phyloP scores from a whole-genome alignment of 2,113 vertebrate species.

The Rattus norvegicus region DNA sequence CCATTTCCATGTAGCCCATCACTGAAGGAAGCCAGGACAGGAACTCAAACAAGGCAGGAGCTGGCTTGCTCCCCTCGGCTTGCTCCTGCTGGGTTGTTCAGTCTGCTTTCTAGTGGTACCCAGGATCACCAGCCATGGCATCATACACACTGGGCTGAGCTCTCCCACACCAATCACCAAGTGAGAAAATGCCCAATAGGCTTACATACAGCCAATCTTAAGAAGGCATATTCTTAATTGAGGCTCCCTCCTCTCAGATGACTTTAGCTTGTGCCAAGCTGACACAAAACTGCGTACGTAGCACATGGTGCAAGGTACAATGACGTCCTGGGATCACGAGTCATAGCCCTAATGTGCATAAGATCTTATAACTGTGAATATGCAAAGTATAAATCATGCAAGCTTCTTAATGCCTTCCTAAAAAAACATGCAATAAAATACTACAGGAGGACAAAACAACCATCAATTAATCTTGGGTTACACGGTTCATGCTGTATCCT shows the following conservation, averaged over 20 bases:
- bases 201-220: neutral
- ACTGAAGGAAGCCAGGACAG: neutral
- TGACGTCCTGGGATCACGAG: neutral
- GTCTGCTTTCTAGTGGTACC: neutral
- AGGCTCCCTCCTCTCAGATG: neutral
- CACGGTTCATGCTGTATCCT: slow-evolving; percentile 11
- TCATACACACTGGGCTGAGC: neutral
- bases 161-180: neutral
- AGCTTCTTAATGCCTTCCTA: slow-evolving; percentile 41
- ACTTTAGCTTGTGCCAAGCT: neutral
- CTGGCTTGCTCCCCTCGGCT: neutral
- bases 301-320: neutral
- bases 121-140: neutral
- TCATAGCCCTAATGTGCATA: neutral
- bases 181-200: neutral
- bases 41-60: neutral
- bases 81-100: neutral
- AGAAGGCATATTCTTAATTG: neutral
- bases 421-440: slow-evolving; percentile 11
- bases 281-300: neutral
- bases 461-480: neutral
- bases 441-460: slow-evolving; percentile 30
- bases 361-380: slow-evolving; percentile 17
- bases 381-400: neutral
- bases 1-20: neutral